A percentile compares a stretch with the other conserved stretches of the same genome.
Evolutionary conservation across 2,888 invertebrate species (phyloP).

Genomic region (Caenorhabditis sulstoni): DNA sequence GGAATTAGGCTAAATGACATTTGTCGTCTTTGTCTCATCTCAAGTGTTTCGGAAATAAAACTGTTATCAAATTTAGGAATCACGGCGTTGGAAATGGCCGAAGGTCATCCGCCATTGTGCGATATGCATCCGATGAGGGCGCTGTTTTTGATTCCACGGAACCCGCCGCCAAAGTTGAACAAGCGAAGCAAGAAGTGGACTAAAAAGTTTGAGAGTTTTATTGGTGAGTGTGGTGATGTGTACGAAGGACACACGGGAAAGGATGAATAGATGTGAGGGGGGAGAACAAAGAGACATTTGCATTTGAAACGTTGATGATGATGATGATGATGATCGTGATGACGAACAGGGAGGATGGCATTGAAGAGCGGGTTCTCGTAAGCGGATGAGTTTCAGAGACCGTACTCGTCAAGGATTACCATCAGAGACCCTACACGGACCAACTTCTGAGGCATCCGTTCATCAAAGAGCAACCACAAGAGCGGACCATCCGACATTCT

Average conservation of each 20-base stretch:
- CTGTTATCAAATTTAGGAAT: conserved; percentile 83
- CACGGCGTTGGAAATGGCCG: conserved; percentile 99
- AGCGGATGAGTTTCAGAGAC: conserved; percentile 84
- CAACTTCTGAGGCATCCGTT: conserved; percentile 94
- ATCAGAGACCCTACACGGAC: conserved; percentile 97
- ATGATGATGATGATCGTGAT: neutral
- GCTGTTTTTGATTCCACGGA: conserved; percentile 83
- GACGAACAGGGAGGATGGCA: neutral
- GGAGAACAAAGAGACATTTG: neutral
- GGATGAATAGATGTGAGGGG: too few relatives aligned
- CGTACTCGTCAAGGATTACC: conserved; percentile 98
- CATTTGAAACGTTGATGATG: neutral
- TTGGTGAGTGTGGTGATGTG: conserved; percentile 83
- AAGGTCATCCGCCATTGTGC: conserved; percentile 88
- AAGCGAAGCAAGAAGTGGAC: conserved; percentile 84
- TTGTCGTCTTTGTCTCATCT: too few relatives aligned
- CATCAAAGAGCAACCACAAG: conserved; percentile 97
- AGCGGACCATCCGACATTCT: conserved; percentile 97
- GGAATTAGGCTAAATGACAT: neutral
- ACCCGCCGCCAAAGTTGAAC: conserved; percentile 94
- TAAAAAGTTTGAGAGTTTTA: conserved; percentile 95
- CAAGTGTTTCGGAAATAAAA: conserved; percentile 28
- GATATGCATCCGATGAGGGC: conserved; percentile 99
- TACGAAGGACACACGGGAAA: too few relatives aligned
- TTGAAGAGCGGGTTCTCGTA: neutral